These are phyloP conservation scores for Orchesella cincta DNA, from an alignment of 1,140 invertebrate genomes.

Conservation along the genomic window DNA sequence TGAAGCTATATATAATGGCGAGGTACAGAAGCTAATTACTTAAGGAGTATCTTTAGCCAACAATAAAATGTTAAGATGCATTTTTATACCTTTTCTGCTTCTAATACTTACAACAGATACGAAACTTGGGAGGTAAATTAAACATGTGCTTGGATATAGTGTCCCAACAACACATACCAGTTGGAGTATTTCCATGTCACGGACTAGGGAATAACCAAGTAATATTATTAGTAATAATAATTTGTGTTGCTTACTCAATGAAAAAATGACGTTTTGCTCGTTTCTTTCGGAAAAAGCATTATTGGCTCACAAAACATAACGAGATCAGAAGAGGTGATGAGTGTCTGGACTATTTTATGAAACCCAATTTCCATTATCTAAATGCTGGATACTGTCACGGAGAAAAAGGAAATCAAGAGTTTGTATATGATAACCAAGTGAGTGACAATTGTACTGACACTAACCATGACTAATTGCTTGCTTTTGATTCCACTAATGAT, in stretches of 20 bases:
- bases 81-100: not conserved
- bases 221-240: not conserved
- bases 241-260: not conserved
- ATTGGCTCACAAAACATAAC: constrained; percentile 24
- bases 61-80: not conserved
- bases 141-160: not conserved
- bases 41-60: not conserved
- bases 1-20: not conserved
- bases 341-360: constrained; percentile 29
- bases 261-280: not conserved
- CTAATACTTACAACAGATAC: not conserved
- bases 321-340: constrained; percentile 28
- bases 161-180: not conserved
- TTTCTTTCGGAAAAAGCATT: not conserved
- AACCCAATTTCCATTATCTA: not conserved
- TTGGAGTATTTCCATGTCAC: not conserved
- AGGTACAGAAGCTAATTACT: not conserved
- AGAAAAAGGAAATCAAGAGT: not conserved
- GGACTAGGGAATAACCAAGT: not conserved
- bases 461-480: not conserved
- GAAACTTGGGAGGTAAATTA: not conserved
- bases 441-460: no score
- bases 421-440: not conserved
- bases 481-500: not conserved
- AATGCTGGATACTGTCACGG: not conserved